These are phyloP conservation scores for Ageneiosus marmoratus DNA, from an alignment of 2,113 vertebrate species.

Conservation along the genomic window DNA sequence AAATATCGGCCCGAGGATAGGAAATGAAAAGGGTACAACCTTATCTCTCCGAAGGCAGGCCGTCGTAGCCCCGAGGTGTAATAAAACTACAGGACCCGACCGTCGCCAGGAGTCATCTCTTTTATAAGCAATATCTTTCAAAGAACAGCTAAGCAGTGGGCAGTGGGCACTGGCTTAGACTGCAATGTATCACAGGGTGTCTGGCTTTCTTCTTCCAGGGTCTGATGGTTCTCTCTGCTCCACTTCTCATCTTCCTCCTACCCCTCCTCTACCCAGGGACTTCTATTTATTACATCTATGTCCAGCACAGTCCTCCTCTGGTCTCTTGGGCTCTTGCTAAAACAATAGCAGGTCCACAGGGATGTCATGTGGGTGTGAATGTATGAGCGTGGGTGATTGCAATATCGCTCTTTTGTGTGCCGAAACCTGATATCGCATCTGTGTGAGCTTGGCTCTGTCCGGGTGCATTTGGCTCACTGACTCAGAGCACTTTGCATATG, in stretches of 20 bases:
- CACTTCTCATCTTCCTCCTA: not conserved
- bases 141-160: constrained; percentile 82
- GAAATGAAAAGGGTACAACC: constrained; percentile 94
- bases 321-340: constrained; percentile 31
- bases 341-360: constrained; percentile 27
- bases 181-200: constrained; percentile 72
- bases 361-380: constrained; percentile 39
- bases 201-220: constrained; percentile 41
- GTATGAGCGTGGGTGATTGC: constrained; percentile 33
- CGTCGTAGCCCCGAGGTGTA: constrained; percentile 86
- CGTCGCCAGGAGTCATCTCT: constrained; percentile 86
- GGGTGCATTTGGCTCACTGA: constrained; percentile 18
- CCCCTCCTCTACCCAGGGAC: constrained; percentile 36
- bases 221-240: constrained; percentile 22
- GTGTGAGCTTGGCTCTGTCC: constrained; percentile 20
- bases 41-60: constrained; percentile 91
- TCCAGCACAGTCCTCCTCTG: not conserved
- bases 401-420: constrained; percentile 29
- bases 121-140: constrained; percentile 91
- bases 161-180: constrained; percentile 67
- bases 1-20: constrained; percentile 87
- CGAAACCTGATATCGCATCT: constrained; percentile 19
- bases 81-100: constrained; percentile 90
- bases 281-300: constrained; percentile 43
- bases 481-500: constrained; percentile 16